Conservation (phyloP, 2,888 invertebrate species). For the Auanema sp. region DNA sequence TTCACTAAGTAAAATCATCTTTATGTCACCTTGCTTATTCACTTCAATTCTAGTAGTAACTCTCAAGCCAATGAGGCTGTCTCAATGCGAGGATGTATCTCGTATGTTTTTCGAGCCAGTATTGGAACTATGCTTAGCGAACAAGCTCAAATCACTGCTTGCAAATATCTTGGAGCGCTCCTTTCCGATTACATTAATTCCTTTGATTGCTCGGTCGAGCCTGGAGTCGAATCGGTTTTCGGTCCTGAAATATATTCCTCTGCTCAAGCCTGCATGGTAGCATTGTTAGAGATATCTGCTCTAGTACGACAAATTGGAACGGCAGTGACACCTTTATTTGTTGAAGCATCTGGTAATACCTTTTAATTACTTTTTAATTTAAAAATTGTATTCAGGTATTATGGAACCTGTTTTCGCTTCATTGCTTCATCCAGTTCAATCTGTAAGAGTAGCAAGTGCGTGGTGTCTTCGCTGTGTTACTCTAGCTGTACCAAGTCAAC, state of each 20-base stretch:
- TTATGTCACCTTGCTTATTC: background rate
- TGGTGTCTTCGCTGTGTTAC: slow-evolving; percentile 79
- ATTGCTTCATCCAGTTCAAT: slow-evolving; percentile 88
- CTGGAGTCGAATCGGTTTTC: slow-evolving; percentile 26
- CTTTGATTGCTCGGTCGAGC: slow-evolving; percentile 68
- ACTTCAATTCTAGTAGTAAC: slow-evolving; percentile 37
- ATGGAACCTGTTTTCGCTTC: slow-evolving; percentile 81
- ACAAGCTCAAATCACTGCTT: slow-evolving; percentile 88
- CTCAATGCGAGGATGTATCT: slow-evolving; percentile 93
- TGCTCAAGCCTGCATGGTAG: slow-evolving; percentile 70
- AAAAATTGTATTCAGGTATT: slow-evolving; percentile 69
- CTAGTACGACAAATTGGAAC: slow-evolving; percentile 89
- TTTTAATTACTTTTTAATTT: too few relatives aligned
- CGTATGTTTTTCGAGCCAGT: slow-evolving; percentile 72
- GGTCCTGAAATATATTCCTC: slow-evolving; percentile 33
- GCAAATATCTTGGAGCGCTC: slow-evolving; percentile 87
- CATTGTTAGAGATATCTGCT: slow-evolving; percentile 88
- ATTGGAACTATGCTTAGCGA: slow-evolving; percentile 85
- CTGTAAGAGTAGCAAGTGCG: slow-evolving; percentile 88
- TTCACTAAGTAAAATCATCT: slow-evolving; percentile 42
- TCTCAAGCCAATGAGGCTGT: slow-evolving; percentile 76
- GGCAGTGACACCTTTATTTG: slow-evolving; percentile 84
- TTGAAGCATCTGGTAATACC: slow-evolving; percentile 76
- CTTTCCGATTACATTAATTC: slow-evolving; percentile 92
- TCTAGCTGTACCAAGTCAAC: slow-evolving; percentile 89